Base-by-base conservation (phyloP, 2,797 vertebrate species). In the Spinus pinus region DNA sequence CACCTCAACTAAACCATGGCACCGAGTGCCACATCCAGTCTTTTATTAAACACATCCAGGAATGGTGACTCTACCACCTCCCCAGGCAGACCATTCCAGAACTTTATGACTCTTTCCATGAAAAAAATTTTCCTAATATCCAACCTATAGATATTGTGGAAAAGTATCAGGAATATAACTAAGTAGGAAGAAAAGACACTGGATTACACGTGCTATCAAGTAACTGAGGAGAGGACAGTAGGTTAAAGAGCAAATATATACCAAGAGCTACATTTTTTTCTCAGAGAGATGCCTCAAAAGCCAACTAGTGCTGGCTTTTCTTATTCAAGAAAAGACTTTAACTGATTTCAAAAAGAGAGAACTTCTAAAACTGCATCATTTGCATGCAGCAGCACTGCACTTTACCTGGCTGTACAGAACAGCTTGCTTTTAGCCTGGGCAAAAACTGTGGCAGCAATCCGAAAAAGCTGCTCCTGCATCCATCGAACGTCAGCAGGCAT, bases 401-500 rank as follows among this genome's bases (percentile, higher is more conserved):
- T 47, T 86, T 72, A 97, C 97, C 96, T 97, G 75, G 64, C 58
- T 20, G 41, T 37, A 25, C 54, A 90, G 50, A 97, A 95, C 6
- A 97, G 81, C 37, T 95, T 96, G 84, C 91, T 96, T 80, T 96
- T 97, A 49, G 97, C 95, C 70, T 96, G 96, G 65, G 91, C 79
- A 86, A 95, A 98, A 50, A 97, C 93, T 7, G 94, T 78, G 23
- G 98, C 98, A 58, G 98, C 98, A 78, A 99, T 89, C 14, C 96
- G 97, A 25, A 94, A 95, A 44, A 99, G 85, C 80, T 97, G 97
- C 25, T 94, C 88, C 57, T 97, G 97, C 94, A 98, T 96, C 98
- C 99, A 99, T 82, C 97, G 97, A 37, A 98, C 94, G 10, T 99
- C 98, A 42, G 98, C 97, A 2, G 98, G 98, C 60, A 99, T 98